Conservation (phyloP, 2,113 vertebrate genomes). For the Pseudopipra pipra region DNA sequence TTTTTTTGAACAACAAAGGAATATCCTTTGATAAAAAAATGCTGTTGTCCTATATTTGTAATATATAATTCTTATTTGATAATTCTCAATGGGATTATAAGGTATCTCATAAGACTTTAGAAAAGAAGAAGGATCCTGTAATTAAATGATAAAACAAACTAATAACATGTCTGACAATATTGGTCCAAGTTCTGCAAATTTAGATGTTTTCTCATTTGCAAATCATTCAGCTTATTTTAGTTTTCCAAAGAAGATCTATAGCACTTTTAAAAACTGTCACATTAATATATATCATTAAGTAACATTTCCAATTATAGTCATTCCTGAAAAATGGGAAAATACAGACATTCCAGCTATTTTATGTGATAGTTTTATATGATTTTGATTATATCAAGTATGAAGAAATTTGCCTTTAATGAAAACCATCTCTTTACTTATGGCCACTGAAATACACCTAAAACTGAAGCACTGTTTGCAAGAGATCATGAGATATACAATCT, state of each 20-base stretch:
- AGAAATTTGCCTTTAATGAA: neutral
- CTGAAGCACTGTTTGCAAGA: neutral
- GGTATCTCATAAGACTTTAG: neutral
- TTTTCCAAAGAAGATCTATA: neutral
- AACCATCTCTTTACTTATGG: neutral
- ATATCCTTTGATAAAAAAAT: conserved; percentile 29
- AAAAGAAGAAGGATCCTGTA: neutral
- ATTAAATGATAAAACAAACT: conserved; percentile 47
- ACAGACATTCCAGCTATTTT: neutral
- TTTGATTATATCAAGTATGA: neutral
- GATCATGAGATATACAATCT: neutral
- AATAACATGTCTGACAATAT: conserved; percentile 1
- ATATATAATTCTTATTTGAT: conserved; percentile 24
- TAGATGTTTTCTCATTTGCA: neutral
- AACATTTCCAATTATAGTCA: neutral
- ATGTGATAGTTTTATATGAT: neutral
- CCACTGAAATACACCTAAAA: neutral
- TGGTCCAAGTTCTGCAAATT: neutral
- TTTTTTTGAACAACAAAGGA: conserved; percentile 60
- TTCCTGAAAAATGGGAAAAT: neutral
- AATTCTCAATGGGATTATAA: conserved; percentile 44
- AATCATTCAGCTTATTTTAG: neutral
- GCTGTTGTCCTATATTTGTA: conserved; percentile 53
- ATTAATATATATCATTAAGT: neutral
- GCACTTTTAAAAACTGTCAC: neutral